Evolutionary conservation across 2,797 vertebrate genomes (phyloP), one percentile per base, ranked within the genome.

Genomic region (Myotis planiceps): DNA sequence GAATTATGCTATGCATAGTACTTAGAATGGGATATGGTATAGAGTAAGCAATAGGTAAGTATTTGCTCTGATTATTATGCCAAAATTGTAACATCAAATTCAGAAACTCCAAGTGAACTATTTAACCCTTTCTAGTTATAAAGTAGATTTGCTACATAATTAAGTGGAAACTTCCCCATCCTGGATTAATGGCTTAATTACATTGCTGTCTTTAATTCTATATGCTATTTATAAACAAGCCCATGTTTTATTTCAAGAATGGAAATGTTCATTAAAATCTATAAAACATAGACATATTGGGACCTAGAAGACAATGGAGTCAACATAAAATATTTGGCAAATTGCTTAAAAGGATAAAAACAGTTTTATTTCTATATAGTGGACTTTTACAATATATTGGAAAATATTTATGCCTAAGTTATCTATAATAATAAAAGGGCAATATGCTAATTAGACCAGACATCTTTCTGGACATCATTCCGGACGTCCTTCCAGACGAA

Each of bases 251-350:
- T 85, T 75, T 88, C 34, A 91, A 88, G n/a, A 80, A 81, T 90
- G 12, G 79, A 84, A 96, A 60, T 27, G 1, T 25, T 86, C 29
- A 66, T 78, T 58, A 65, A 87, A 18, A 68, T 84, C n/a, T 79
- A 87, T 42, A 83, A 76, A 78, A 58, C 21, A 42, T 27, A 53
- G 27, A 92, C 37, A 53, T 63, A 81, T 47, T 63, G 29, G 3
- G 2, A 85, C 6, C 9, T n/a, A n/a, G 32, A 49, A 39, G 29
- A 86, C 14, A 60, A 79, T 25, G 65, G 14, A 68, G 21, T 14
- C 16, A 92, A 53, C 4, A 16, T 60, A 63, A 71, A 86, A 82
- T 76, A 92, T 78, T 72, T 88, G 81, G 53, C 21, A 95, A 92
- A 69, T 45, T 39, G 32, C 14, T 94, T 93, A 29, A 47, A 91